These are phyloP conservation scores for Coelopa pilipes DNA, from an alignment of 2,888 invertebrate species.

Conservation along the genomic window DNA sequence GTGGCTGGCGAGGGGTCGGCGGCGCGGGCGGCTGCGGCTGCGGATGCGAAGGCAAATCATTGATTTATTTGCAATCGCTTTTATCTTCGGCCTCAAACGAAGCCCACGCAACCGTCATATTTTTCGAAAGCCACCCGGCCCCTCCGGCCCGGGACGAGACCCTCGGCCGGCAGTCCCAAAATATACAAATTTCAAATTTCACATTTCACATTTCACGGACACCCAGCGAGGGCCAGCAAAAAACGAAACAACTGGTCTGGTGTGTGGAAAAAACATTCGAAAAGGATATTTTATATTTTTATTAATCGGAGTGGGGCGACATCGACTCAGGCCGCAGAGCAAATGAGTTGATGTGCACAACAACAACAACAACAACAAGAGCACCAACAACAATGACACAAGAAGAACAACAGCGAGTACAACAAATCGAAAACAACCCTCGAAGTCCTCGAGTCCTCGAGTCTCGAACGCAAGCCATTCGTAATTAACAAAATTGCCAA, in stretches of 20 bases:
- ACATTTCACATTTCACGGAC: no score
- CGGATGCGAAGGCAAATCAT: slow-evolving; percentile 44
- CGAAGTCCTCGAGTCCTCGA: slow-evolving; percentile 17
- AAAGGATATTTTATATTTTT: slow-evolving; percentile 41
- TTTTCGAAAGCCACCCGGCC: slow-evolving; percentile 43
- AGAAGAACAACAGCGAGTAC: slow-evolving; percentile 11
- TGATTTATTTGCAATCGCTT: slow-evolving; percentile 47
- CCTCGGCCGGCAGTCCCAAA: neutral
- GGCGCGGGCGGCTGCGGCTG: neutral
- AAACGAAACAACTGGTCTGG: no score
- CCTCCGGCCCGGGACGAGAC: no score
- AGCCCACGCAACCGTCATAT: slow-evolving; percentile 40
- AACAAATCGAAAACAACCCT: slow-evolving; percentile 40
- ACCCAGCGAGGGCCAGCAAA: no score
- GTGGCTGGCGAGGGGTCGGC: no score
- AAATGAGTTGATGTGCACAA: slow-evolving; percentile 35
- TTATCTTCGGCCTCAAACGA: slow-evolving; percentile 41
- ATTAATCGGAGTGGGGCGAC: slow-evolving; percentile 37
- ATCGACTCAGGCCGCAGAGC: slow-evolving; percentile 21
- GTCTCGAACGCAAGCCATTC: slow-evolving; percentile 55
- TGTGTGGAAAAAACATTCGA: slow-evolving; percentile 18
- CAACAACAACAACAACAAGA: no score
- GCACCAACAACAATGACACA: slow-evolving; percentile 26
- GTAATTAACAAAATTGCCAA: slow-evolving; percentile 67
- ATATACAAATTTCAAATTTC: no score